Percentiles rank a stretch among this genome's conserved stretches.
Conservation (phyloP, 2,888 invertebrate genomes). For the Ochropleura leucogaster region DNA sequence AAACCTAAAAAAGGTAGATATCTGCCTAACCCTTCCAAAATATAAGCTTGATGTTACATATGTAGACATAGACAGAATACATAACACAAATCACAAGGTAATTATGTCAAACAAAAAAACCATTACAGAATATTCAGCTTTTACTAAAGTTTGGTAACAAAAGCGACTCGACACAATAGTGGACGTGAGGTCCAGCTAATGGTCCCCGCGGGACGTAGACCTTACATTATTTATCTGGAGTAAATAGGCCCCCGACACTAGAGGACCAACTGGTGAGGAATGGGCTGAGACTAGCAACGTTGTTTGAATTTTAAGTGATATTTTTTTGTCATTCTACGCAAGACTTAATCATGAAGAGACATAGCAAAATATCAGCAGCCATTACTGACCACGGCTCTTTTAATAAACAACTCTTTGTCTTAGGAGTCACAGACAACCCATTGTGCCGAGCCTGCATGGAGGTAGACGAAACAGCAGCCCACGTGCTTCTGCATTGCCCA, state of each 20-base stretch:
- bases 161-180: conserved; percentile 53
- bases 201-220: conserved; percentile 33
- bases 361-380: too few species aligned
- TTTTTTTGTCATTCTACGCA: neutral
- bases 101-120: conserved; percentile 7
- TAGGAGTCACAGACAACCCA: too few species aligned
- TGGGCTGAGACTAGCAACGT: conserved; percentile 15
- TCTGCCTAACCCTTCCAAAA: too few species aligned
- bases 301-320: conserved; percentile 25
- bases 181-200: conserved; percentile 62
- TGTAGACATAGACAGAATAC: too few species aligned
- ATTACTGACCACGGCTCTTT: too few species aligned
- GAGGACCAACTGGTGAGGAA: conserved; percentile 7
- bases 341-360: too few species aligned
- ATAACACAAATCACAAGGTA: neutral
- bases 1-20: too few species aligned
- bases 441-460: too few species aligned
- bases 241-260: conserved; percentile 44
- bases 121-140: conserved; percentile 33
- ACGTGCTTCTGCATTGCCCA: too few species aligned
- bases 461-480: too few species aligned
- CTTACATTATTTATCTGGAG: conserved; percentile 53
- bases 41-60: too few species aligned
- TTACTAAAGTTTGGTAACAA: conserved; percentile 50
- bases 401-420: too few species aligned